A percentile compares a stretch with the other conserved stretches of the same genome.
Conservation (phyloP, 2,797 vertebrate genomes). For the Gambusia yucatana region DNA sequence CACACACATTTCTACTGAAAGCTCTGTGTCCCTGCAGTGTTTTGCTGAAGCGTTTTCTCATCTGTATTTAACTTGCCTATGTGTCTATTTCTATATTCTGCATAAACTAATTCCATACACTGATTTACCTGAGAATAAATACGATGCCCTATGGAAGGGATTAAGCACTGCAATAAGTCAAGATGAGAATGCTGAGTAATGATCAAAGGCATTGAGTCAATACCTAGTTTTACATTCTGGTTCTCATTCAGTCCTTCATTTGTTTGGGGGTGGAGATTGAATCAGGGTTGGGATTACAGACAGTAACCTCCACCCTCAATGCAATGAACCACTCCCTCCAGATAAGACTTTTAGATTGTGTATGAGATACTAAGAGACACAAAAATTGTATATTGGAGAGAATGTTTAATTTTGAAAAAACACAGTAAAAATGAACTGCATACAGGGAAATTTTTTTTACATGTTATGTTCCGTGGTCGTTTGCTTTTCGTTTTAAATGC, state of each 20-base stretch:
- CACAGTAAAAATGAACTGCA: background rate
- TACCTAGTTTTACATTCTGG: background rate
- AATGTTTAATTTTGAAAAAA: background rate
- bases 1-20: background rate
- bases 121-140: conserved; percentile 2
- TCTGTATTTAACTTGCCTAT: background rate
- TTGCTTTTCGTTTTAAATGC: background rate
- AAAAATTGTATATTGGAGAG: background rate
- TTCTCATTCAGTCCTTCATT: background rate
- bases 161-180: background rate
- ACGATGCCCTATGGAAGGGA: background rate
- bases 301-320: background rate
- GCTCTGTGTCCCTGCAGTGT: background rate
- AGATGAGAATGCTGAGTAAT: background rate
- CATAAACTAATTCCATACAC: background rate
- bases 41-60: background rate
- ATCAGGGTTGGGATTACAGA: background rate
- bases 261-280: background rate
- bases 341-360: background rate
- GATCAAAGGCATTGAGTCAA: background rate
- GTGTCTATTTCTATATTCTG: background rate
- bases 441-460: background rate
- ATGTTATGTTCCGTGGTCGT: background rate
- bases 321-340: background rate
- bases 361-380: background rate